These are phyloP conservation scores for Styela plicata DNA, from an alignment of 23 tunicate genomes.

Conservation along the genomic window DNA sequence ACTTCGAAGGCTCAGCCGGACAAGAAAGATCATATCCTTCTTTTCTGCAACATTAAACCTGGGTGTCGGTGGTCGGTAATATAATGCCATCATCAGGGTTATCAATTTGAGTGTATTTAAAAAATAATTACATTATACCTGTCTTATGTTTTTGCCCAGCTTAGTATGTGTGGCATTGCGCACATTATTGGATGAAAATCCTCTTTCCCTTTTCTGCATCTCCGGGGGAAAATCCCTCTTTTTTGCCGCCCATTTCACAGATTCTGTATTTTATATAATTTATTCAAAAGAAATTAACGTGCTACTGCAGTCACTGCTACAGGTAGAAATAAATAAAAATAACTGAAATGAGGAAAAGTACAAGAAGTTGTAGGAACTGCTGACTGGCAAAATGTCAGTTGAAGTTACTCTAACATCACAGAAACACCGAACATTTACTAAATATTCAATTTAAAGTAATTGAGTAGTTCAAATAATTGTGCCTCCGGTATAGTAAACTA, in stretches of 20 bases:
- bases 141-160: slow-evolving; percentile 84
- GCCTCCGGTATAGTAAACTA: too few relatives aligned
- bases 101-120: too few relatives aligned
- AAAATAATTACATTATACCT: too few relatives aligned
- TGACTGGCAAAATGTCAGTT: too few relatives aligned
- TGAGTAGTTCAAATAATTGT: neutral
- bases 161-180: slow-evolving; percentile 87
- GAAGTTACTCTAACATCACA: too few relatives aligned
- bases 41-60: neutral
- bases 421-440: too few relatives aligned
- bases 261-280: neutral
- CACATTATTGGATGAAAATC: slow-evolving; percentile 82
- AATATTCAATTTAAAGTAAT: neutral
- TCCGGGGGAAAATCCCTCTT: neutral
- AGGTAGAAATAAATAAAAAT: slow-evolving; percentile 1
- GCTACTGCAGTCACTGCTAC: slow-evolving; percentile 17
- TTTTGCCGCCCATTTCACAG: neutral
- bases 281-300: neutral
- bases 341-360: neutral
- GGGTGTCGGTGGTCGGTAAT: neutral
- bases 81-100: neutral
- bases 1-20: too few relatives aligned
- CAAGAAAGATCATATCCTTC: too few relatives aligned
- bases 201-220: slow-evolving; percentile 87
- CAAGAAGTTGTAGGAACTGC: neutral